These are phyloP conservation scores for Mamestra brassicae DNA, from an alignment of 2,888 invertebrate species.

Conservation along the genomic window DNA sequence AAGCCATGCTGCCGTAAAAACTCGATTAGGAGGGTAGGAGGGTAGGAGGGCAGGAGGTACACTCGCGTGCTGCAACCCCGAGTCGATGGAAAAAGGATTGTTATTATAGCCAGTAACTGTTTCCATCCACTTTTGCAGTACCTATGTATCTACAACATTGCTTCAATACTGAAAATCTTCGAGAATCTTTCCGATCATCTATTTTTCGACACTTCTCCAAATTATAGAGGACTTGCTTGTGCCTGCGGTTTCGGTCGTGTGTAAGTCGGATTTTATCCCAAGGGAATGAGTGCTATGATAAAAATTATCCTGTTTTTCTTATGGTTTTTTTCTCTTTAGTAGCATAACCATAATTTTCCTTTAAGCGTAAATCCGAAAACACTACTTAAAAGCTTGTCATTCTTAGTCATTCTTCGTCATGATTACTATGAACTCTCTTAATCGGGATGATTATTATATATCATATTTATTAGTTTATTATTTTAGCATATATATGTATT, in stretches of 20 bases:
- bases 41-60: slow-evolving; percentile 39
- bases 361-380: no score
- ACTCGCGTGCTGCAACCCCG: slow-evolving; percentile 47
- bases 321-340: no score
- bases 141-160: slow-evolving; percentile 12
- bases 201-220: slow-evolving; percentile 29
- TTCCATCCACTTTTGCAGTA: slow-evolving; percentile 44
- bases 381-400: no score
- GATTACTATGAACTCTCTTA: no score
- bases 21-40: slow-evolving; percentile 54
- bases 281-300: no score
- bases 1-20: slow-evolving; percentile 54
- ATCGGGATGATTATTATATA: no score
- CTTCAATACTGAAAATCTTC: slow-evolving; percentile 9
- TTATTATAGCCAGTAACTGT: slow-evolving; percentile 58
- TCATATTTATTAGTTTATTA: no score
- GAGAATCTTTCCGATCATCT: slow-evolving; percentile 40
- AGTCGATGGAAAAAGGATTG: slow-evolving; percentile 63
- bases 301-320: no score
- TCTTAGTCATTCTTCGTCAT: no score
- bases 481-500: no score
- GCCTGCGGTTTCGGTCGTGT: not conserved
- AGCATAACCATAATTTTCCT: no score
- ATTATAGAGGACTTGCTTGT: not conserved
- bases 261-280: not conserved